These are phyloP conservation scores for Phaonia tiefii DNA, from an alignment of 2,888 invertebrate species.

Conservation along the genomic window DNA sequence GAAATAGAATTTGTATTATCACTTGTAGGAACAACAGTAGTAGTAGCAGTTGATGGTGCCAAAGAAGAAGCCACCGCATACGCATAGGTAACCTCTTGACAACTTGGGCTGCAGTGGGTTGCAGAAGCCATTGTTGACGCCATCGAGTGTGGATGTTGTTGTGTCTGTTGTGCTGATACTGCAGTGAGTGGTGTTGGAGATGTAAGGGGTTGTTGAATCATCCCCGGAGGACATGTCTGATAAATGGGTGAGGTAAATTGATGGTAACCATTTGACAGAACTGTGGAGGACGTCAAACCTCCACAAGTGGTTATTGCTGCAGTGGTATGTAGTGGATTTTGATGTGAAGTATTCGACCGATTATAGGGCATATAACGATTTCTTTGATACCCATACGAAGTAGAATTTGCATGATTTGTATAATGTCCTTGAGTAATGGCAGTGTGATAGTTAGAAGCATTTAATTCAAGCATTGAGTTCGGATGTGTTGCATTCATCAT, in stretches of 20 bases:
- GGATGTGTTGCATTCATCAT: slow-evolving; percentile 54
- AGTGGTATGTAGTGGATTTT: slow-evolving; percentile 51
- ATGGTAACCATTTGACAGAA: slow-evolving; percentile 65
- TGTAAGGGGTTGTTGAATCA: slow-evolving; percentile 49
- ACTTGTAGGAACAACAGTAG: slow-evolving; percentile 32
- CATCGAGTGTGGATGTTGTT: slow-evolving; percentile 25
- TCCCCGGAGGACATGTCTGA: slow-evolving; percentile 67
- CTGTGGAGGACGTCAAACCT: slow-evolving; percentile 35
- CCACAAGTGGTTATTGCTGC: slow-evolving; percentile 31
- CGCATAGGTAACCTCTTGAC: slow-evolving; percentile 61
- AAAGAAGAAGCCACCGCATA: slow-evolving; percentile 58
- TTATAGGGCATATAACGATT: slow-evolving; percentile 79
- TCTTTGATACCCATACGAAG: slow-evolving; percentile 71
- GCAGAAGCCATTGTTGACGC: slow-evolving; percentile 43
- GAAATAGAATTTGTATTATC: slow-evolving; percentile 52
- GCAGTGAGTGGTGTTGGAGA: slow-evolving; percentile 43
- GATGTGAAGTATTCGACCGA: slow-evolving; percentile 67
- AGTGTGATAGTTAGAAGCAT: slow-evolving; percentile 22
- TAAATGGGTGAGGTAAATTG: slow-evolving; percentile 73
- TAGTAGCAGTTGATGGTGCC: slow-evolving; percentile 44
- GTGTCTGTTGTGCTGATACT: slow-evolving; percentile 46
- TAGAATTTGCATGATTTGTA: slow-evolving; percentile 23
- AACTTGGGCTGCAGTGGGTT: slow-evolving; percentile 48
- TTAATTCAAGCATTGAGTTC: slow-evolving; percentile 60
- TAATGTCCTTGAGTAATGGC: slow-evolving; percentile 50